Evolutionary conservation across 2,797 vertebrate species (phyloP), one percentile per base, ranked within the genome.

Genomic region (Halcyon leucocephala): DNA sequence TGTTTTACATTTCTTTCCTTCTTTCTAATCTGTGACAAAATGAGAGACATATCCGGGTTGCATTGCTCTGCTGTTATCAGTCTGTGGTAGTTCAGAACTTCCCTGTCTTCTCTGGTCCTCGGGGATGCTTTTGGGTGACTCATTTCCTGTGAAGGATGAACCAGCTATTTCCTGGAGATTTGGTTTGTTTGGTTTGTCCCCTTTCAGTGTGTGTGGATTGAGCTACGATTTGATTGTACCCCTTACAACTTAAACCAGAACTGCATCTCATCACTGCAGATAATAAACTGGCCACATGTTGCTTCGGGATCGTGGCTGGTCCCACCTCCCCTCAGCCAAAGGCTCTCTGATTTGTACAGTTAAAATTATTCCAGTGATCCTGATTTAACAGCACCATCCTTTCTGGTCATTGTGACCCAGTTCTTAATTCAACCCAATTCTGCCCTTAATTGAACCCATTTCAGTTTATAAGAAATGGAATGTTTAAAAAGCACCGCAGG

Each of bases 81-180:
- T 46, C 70, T 54, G 4, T 90, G 81, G 77, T 89, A 28, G 86
- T 93, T 82, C 95, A 87, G 93, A 89, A 82, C 89, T 96, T 95
- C 95, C 96, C 95, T 61, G 60, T 73, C 57, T 64, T 58, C 2
- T 3, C 21, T 24, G 67, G 81, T 93, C 90, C 93, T 93, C 66
- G 5, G 33, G 14, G 62, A 76, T 90, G 82, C 87, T 52, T 91
- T n/a, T 3, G 49, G 92, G 64, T 97, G 94, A 97, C 93, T 96
- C 96, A 97, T 97, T 97, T 97, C 97, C 96, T 96, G 91, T 76
- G 72, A 20, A 5, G 85, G 83, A 93, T 31, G 29, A 82, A 87
- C 61, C 80, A 78, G 95, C 95, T 95, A 73, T 96, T 97, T 97
- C 97, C 97, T 97, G 96, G 44, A 62, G 54, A 49, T 74, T 46